Evolutionary conservation across 2,797 vertebrate genomes (phyloP), one percentile per base, ranked within the genome.

Genomic region (Enteromius radiatus): DNA sequence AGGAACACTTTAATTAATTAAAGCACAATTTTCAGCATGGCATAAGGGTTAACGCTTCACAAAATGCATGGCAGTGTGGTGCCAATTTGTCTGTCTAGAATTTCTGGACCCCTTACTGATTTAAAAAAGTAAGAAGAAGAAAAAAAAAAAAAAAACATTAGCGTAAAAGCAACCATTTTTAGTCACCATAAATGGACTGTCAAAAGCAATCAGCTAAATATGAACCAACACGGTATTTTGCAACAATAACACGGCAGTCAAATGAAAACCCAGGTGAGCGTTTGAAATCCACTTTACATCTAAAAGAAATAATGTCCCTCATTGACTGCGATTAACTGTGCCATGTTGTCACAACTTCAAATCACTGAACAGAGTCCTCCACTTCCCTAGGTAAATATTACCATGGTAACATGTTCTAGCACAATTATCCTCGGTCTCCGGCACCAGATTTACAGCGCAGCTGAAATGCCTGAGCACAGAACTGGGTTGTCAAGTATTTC

Each of bases 401-500:
- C 87, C 86, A 88, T 87, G 86, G 87, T 78, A 79, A 88, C 84
- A 70, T 63, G 33, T 71, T 84, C 87, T 45, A 59, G 69, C 47
- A 64, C 80, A 76, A 82, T 81, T 86, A 78, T 82, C 61, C n/a
- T 36, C 63, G 41, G 73, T 68, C 63, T 80, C 26, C 19, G 15
- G 17, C 21, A 82, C 36, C 65, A 38, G 65, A 61, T 80, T 71
- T 59, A 64, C 76, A 75, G 56, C 2, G 49, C 70, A 71, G 65
- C 43, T 78, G 67, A 73, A 68, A 33, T 28, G 65, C 38, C 31
- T 28, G 31, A 49, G 59, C 5, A 26, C 70, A 80, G 65, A 79
- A 68, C 76, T 69, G 70, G 78, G 49, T 38, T 68, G 59, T 76
- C 67, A 78, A 84, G 49, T 47, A 47, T 38, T 63, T 63, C 70